These are phyloP conservation scores for Tangara arthus DNA, from an alignment of 2,797 vertebrate genomes.

Conservation along the genomic window DNA sequence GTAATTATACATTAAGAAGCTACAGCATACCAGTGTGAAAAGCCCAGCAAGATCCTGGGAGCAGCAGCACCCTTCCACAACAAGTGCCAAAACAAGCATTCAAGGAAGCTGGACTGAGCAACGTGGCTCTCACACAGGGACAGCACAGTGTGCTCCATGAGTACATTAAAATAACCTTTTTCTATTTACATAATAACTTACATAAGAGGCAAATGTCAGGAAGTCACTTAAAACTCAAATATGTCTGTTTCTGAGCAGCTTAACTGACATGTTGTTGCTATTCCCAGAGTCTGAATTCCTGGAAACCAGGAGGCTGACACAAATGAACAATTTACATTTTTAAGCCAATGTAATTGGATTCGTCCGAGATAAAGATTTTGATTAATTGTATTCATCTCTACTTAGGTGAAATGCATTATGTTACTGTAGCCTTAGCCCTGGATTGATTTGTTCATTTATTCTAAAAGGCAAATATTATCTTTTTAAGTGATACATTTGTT, in stretches of 20 bases:
- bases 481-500: background rate
- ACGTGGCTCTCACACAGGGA: accelerated
- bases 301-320: background rate
- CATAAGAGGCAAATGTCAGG: conserved; percentile 24
- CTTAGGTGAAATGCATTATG: background rate
- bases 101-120: background rate
- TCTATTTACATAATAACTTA: background rate
- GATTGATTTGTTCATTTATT: background rate
- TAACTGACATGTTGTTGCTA: conserved; percentile 10
- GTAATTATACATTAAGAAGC: background rate
- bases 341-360: background rate
- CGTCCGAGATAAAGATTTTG: background rate
- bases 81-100: background rate
- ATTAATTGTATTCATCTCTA: conserved; percentile 1
- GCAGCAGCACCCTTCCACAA: background rate
- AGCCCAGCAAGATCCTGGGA: background rate
- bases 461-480: background rate
- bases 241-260: background rate
- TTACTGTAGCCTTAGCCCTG: background rate
- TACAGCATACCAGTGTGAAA: background rate
- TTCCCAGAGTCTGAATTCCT: conserved; percentile 2
- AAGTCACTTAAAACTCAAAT: conserved; percentile 18
- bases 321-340: conserved; percentile 25
- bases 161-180: background rate
- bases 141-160: background rate